Base-by-base conservation (phyloP, 2,888 invertebrate species). In the Drosophila helvetica region DNA sequence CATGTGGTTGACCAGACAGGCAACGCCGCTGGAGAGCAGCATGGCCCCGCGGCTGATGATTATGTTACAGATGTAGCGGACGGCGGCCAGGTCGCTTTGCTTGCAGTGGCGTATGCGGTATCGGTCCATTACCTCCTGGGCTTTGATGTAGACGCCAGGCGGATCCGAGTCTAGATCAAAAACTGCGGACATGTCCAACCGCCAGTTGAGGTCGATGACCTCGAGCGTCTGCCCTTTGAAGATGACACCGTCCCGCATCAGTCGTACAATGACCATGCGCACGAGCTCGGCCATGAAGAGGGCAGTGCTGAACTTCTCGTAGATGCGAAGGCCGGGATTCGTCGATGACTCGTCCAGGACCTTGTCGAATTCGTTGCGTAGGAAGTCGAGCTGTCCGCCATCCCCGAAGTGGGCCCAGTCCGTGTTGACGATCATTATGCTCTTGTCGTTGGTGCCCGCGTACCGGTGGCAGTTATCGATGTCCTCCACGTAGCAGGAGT, bases 341-440 rank as follows among this genome's bases (percentile, higher is more conserved):
- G 97, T 94, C 17, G 97, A 97, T 73, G 94, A 94, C 25, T 92
- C 91, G 92, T 99, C 98, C 59, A 98, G 94, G 50, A 94, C 94
- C 17, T 94, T 93, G 91, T 99, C 97, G 89, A 95, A 96, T 77
- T 96, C 95, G 0, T 97, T 98, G 59, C 96, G 93, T 15, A 98
- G 93, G 89, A 96, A 96, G 90, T 98, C 97, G 61, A 99, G 92
- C 9, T 94, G 93, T 7, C 97, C 98, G 79, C 96, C 95, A 89
- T 98, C 96, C 0, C 99, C 99, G 90, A 99, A 98, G 10, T 98
- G 98, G 7, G 98, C 98, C 98, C 98, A 98, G 91, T 99, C 98
- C 0, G 96, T 96, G 91, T 99, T 99, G 82, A 99, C 96, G 57
- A 98, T 93, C 81, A 98, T 96, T 63, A 8, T 0, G 60, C 60